phyloP scores from a whole-genome alignment of 2,888 invertebrate species.

The Schrankia costaestrigalis region DNA sequence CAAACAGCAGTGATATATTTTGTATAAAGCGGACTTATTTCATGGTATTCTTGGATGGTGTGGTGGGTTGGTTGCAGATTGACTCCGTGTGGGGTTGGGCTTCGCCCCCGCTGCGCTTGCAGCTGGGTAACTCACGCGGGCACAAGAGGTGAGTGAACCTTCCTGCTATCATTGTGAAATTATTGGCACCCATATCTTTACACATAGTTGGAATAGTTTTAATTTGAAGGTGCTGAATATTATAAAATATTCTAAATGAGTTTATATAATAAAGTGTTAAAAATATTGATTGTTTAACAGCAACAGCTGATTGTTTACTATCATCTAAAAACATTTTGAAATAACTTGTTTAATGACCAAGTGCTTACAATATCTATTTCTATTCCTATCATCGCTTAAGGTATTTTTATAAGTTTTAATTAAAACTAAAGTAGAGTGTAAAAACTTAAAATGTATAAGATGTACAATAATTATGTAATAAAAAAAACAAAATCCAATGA shows the following conservation, averaged over 20 bases:
- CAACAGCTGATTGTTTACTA: slow-evolving; percentile 35
- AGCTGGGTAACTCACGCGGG: slow-evolving; percentile 84
- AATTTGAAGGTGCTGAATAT: slow-evolving; percentile 16
- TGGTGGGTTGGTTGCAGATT: slow-evolving; percentile 84
- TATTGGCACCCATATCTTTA: slow-evolving; percentile 34
- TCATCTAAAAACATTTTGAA: slow-evolving; percentile 16
- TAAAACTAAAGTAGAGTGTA: too few relatives aligned
- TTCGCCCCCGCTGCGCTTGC: slow-evolving; percentile 92
- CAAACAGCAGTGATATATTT: slow-evolving; percentile 41
- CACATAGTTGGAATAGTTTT: slow-evolving; percentile 34
- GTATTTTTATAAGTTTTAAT: too few relatives aligned
- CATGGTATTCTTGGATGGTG: slow-evolving; percentile 35
- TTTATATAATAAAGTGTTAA: slow-evolving; percentile 28
- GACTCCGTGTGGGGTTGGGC: slow-evolving; percentile 97
- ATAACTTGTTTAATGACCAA: too few relatives aligned
- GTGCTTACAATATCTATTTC: background rate
- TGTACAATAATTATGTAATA: too few relatives aligned
- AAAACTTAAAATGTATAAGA: too few relatives aligned
- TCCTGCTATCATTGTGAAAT: slow-evolving; percentile 29
- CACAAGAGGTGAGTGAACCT: slow-evolving; percentile 71
- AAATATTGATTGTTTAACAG: slow-evolving; percentile 21
- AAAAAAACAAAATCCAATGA: too few relatives aligned
- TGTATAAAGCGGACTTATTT: slow-evolving; percentile 35
- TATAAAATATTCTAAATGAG: too few relatives aligned
- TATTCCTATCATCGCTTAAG: too few relatives aligned